Base-by-base conservation (phyloP, 2,113 vertebrate genomes). In the Etheostoma cragini region DNA sequence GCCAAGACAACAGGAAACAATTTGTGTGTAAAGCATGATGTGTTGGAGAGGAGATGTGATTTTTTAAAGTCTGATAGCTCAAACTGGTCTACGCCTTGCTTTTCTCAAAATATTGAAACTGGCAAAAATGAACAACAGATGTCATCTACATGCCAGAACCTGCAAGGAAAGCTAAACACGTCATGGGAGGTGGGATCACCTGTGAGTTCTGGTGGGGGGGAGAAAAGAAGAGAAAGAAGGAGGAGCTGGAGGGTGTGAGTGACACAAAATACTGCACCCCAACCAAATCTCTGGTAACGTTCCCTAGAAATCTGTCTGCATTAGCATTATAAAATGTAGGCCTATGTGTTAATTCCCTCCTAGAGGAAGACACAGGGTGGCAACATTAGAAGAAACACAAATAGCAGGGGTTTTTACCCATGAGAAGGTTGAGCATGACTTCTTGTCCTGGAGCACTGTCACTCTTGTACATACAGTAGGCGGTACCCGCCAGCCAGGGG, bases 371-470 rank as follows among this genome's bases (percentile, higher is more conserved):
- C 57, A 35, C 11, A 49, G 19, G 13, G 17, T 5, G 15, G 67
- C 33, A 54, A 52, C 26, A 62, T 33, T 57, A 3, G 21, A 2
- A 74, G 15, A 5, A 38, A 52, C 26, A 83, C 24, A 77, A n/a
- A 52, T 0, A 62, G 45, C 52, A 35, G 12, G 16, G 33, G 22
- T 30, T 42, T 91, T 96, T 96, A 98, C 97, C 97, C 80, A 98
- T 96, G 57, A 99, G 92, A 35, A 99, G 95, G 92, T 99, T 99
- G 88, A 98, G 96, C 92, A 98, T 95, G 86, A 98, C 97, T 82
- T 99, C 97, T 58, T 98, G 97, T 21, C 96, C 96, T 0, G 97
- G 96, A 6, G 94, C 95, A 82, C 96, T 99, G 93, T 97, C 96
- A 53, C 96, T 98, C 84, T 96, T 95, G 81, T 93, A 96, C 78